phyloP scores from a whole-genome alignment of 2,113 vertebrate species.

The Hemiscyllium ocellatum region DNA sequence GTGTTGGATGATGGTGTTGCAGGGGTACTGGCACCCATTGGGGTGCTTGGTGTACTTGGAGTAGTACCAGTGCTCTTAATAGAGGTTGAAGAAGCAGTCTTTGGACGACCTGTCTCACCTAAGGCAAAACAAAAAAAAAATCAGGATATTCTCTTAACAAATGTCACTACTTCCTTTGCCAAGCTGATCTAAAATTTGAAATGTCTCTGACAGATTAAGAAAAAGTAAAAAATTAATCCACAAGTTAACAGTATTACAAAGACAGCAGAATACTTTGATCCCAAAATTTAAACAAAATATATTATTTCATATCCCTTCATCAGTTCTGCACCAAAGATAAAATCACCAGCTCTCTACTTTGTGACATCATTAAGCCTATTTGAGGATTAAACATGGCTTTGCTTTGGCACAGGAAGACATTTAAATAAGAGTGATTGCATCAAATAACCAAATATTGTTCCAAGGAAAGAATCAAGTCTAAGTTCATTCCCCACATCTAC shows the following conservation, averaged over 20 bases:
- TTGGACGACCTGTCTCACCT: constrained; percentile 54
- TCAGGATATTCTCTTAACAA: neutral
- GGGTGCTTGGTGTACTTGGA: constrained; percentile 41
- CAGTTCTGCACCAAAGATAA: neutral
- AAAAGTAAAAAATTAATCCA: neutral
- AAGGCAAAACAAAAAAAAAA: neutral
- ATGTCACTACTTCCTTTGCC: neutral
- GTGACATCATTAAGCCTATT: neutral
- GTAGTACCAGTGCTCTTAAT: constrained; percentile 50
- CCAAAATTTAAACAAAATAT: neutral
- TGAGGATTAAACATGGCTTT: neutral
- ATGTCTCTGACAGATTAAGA: neutral
- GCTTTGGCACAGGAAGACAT: neutral
- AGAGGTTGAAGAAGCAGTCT: constrained; percentile 49
- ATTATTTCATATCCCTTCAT: neutral
- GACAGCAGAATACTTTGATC: neutral
- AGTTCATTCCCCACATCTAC: neutral
- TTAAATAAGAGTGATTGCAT: neutral
- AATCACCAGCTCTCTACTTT: neutral
- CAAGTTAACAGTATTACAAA: neutral
- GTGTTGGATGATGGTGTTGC: neutral
- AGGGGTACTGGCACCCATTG: neutral
- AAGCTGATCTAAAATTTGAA: neutral
- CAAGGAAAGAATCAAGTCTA: neutral
- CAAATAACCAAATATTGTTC: neutral